Evolutionary conservation across 2,113 vertebrate genomes (phyloP).

Genomic region (Tiliqua scincoides): DNA sequence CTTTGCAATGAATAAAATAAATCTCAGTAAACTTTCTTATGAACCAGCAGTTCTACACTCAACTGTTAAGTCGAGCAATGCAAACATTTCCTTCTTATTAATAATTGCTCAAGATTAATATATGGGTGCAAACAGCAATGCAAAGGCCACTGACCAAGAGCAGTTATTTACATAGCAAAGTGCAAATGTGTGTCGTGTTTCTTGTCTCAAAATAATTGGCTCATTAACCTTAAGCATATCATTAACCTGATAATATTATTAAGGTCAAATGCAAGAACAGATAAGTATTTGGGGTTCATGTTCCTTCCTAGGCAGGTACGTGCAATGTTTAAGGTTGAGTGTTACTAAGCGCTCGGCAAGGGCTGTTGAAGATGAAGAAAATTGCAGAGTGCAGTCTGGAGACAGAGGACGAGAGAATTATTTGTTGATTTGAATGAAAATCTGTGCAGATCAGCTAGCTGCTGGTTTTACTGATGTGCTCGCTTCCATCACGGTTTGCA

Average conservation of each 20-base stretch:
- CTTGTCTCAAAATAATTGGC: constrained; percentile 57
- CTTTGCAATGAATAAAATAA: background rate
- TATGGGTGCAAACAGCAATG: constrained; percentile 34
- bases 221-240: constrained; percentile 56
- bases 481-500: background rate
- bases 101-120: constrained; percentile 44
- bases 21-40: background rate
- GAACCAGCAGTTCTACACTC: background rate
- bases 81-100: constrained; percentile 37
- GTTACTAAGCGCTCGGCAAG: background rate
- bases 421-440: background rate
- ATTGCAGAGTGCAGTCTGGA: background rate
- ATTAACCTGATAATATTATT: constrained; percentile 52
- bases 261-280: constrained; percentile 48
- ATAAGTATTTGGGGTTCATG: constrained; percentile 15
- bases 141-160: background rate
- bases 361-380: background rate
- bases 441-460: too few species aligned
- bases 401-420: background rate
- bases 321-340: background rate
- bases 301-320: background rate
- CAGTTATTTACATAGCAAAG: constrained; percentile 53
- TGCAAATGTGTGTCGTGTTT: constrained; percentile 3
- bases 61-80: constrained; percentile 24
- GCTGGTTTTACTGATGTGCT: background rate